These are phyloP conservation scores for Tetragnatha montana DNA, from an alignment of 2,888 invertebrate species.

Conservation along the genomic window DNA sequence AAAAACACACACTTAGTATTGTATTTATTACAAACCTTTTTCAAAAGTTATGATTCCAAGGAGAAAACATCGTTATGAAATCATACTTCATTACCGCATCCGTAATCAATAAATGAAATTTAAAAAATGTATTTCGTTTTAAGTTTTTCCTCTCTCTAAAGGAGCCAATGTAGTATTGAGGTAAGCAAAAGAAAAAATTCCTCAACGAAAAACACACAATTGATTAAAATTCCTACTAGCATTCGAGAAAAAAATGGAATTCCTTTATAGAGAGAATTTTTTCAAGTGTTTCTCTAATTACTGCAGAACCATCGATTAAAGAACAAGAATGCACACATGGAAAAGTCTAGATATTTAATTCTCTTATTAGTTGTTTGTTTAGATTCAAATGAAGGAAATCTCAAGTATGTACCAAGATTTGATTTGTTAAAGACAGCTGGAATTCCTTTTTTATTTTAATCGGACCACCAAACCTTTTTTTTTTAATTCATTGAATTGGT, in stretches of 20 bases:
- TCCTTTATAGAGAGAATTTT: slow-evolving; percentile 45
- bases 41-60: no score
- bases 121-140: background rate
- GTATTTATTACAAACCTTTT: no score
- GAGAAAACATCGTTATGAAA: no score
- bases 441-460: slow-evolving; percentile 18
- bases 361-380: slow-evolving; percentile 36
- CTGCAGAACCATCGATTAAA: slow-evolving; percentile 25
- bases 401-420: slow-evolving; percentile 31
- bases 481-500: no score
- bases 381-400: slow-evolving; percentile 47
- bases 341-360: slow-evolving; percentile 40
- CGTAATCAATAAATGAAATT: no score
- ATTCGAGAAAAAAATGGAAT: slow-evolving; percentile 36
- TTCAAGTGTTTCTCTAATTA: slow-evolving; percentile 23
- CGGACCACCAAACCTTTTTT: no score
- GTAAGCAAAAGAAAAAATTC: background rate
- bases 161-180: background rate
- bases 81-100: no score
- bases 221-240: slow-evolving; percentile 55
- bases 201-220: slow-evolving; percentile 10
- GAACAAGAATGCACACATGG: slow-evolving; percentile 17
- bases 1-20: no score
- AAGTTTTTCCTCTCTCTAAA: background rate
- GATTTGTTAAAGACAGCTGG: slow-evolving; percentile 48